Evolutionary conservation across 2,888 invertebrate species (phyloP).

Genomic region (Spatulosminthurus flaviceps): DNA sequence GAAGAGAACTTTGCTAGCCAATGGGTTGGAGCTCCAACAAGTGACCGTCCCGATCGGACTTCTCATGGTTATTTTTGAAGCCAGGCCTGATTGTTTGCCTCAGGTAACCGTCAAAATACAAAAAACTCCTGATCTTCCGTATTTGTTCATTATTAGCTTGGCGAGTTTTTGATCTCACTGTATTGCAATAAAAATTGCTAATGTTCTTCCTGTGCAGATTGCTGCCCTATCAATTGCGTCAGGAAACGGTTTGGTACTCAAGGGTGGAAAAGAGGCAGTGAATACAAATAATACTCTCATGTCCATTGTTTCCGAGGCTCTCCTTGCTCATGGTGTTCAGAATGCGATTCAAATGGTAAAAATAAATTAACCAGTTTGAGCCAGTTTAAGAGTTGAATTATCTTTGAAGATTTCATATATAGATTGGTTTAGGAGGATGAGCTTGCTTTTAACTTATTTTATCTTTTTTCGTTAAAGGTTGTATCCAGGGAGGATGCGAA

Average conservation of each 20-base stretch:
- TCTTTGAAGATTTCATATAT: no score
- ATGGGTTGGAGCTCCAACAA: constrained; percentile 86
- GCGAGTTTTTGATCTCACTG: no score
- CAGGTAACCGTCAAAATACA: no score
- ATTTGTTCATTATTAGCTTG: no score
- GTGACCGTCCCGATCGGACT: constrained; percentile 98
- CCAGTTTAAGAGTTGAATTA: no score
- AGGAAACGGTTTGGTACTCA: constrained; percentile 92
- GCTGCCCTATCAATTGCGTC: constrained; percentile 97
- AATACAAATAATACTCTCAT: constrained; percentile 91
- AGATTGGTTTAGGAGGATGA: no score
- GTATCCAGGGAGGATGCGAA: constrained; percentile 96
- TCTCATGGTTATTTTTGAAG: constrained; percentile 96
- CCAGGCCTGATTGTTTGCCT: constrained; percentile 95
- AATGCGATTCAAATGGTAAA: constrained; percentile 88
- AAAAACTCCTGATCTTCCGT: no score
- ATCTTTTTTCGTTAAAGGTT: constrained; percentile 69
- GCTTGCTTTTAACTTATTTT: no score
- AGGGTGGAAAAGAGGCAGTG: constrained; percentile 96
- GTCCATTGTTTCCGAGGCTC: constrained; percentile 89
- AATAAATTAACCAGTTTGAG: no score
- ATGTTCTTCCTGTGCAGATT: constrained; percentile 72
- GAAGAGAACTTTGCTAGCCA: constrained; percentile 79
- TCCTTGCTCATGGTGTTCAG: constrained; percentile 81
- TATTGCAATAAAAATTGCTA: no score